Evolutionary conservation across 2,888 invertebrate genomes (phyloP), one percentile per base, ranked within the genome.

Genomic region (Tortrix viridana): DNA sequence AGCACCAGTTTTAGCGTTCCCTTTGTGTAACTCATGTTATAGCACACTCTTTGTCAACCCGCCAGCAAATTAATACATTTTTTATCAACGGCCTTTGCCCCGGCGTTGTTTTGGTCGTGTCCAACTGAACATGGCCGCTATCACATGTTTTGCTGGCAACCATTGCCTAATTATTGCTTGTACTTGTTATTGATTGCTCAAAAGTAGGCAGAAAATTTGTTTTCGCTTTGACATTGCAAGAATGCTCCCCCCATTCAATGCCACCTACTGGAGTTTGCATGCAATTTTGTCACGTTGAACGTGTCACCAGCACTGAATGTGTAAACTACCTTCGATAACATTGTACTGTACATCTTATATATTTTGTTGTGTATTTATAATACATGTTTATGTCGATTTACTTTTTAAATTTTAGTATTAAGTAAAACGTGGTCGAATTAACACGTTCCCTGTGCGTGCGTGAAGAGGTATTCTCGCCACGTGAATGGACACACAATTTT

Each of bases 61-160:
- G 55, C 66, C 71, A 77, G 79, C 82, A 85, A 86, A 87, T 87
- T 87, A 86, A 86, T 85, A 85, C 86, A 85, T 50, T 57, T 73
- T 72, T 82, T 86, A 88, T 88, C 87, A 38, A 1, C n/a, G 71
- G 77, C 82, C 82, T 74, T 63, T 79, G 80, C 74, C 72, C 84
- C 57, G 65, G 1, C 60, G 76, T 80, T 85, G 84, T 86, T 85
- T 81, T 83, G 79, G 71, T 77, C 73, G 73, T 71, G 69, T 68
- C 71, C 75, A 75, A 70, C 75, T 70, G 74, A 75, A 77, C 80
- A 82, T 74, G 73, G 73, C 76, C 70, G 67, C 53, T 68, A 66
- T 69, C 68, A 67, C 68, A 50, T 70, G 67, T 70, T 66, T 61
- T 65, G 56, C 63, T 60, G 60, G 64, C 66, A 55, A 60, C 66